Evolutionary conservation across 1,140 invertebrate species (phyloP), one percentile per base, ranked within the genome.

Genomic region (Nasonia vitripennis): DNA sequence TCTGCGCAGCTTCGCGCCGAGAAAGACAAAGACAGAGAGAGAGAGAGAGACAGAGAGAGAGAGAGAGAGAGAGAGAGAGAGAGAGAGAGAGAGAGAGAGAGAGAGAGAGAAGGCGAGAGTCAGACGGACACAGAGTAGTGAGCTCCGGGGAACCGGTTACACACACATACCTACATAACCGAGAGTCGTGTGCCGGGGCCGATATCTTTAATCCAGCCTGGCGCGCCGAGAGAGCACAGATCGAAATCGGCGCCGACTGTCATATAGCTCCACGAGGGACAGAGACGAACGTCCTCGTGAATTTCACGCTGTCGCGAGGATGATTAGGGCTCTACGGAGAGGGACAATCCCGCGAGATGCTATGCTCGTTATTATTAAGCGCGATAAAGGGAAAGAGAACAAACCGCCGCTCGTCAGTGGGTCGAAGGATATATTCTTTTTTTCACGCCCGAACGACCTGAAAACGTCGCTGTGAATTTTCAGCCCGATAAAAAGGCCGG

Each of bases 141-240:
- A 62, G 55, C 55, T 62, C 55, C 4, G 27, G 27, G 68, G 31
- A 71, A 71, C 68, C 68, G 68, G 68, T 71, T 71, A 27, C 68
- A 27, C 27, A 31, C 68, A 68, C 67, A 34, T 34, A 71, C 12
- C n/a, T 1, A n/a, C 20, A 55, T 17, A 55, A 55, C 20, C 6
- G 20, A 17, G 17, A 62, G 55, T 62, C 55, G 55, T 62, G 55
- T 62, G 55, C 55, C 23, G 41, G 55, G 31, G 34, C 78, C 71
- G 48, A 27, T 62, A 62, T 86, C 77, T 84, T 84, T 86, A 86
- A 86, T 86, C 81, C 81, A 48, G 41, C 75, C 75, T 79, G 67
- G 67, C 75, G 81, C 51, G 31, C 51, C 73, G 73, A 41, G 80
- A 81, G 41, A 62, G 70, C 70, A 27, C 27, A 62, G 48, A 86